Evolutionary conservation across 2,888 invertebrate genomes (phyloP).

Genomic region (Sphaeridia pumilis): DNA sequence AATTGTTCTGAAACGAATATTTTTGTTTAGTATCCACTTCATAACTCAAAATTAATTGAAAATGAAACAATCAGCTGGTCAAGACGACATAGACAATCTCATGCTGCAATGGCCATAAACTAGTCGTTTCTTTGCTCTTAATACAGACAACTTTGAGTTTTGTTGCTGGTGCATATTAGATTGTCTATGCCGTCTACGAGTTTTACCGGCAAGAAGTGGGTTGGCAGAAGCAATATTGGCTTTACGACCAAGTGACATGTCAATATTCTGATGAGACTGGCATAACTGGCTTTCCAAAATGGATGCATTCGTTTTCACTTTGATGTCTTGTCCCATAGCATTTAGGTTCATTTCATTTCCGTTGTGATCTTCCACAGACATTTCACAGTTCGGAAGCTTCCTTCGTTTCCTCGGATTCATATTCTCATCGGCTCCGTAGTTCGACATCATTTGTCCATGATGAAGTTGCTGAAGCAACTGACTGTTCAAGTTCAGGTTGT

Average conservation of each 20-base stretch:
- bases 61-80: too few species aligned
- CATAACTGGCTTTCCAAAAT: conserved; percentile 33
- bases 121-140: too few species aligned
- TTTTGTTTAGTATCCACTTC: too few species aligned
- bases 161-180: too few species aligned
- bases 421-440: conserved; percentile 6
- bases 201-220: conserved; percentile 74
- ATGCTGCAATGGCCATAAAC: too few species aligned
- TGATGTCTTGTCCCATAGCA: neutral
- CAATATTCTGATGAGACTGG: conserved; percentile 23
- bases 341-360: neutral
- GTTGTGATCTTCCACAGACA: conserved; percentile 8
- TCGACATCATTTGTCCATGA: conserved; percentile 3
- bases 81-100: too few species aligned
- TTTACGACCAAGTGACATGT: conserved; percentile 5
- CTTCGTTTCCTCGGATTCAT: neutral
- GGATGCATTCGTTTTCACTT: conserved; percentile 16
- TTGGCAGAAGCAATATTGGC: conserved; percentile 60
- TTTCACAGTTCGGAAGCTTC: conserved; percentile 9
- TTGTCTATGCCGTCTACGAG: too few species aligned
- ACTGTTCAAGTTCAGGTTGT: conserved; percentile 24
- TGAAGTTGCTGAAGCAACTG: neutral
- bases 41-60: too few species aligned
- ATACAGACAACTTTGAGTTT: too few species aligned
- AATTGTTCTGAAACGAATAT: too few species aligned